phyloP scores from a whole-genome alignment of 2,888 invertebrate genomes.

The Drosophila borealis region DNA sequence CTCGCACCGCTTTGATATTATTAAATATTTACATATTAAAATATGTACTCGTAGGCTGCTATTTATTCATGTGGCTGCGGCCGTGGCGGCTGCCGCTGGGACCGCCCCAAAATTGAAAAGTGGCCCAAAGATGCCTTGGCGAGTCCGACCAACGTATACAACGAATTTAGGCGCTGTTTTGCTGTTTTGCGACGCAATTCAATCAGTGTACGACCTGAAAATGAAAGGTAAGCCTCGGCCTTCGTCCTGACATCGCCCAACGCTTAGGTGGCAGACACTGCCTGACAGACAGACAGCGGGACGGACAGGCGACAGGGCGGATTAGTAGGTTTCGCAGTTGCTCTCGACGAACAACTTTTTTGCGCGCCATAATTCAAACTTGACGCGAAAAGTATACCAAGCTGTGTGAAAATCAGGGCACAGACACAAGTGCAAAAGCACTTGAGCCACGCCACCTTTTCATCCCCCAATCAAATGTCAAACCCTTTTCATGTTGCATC shows the following conservation, averaged over 20 bases:
- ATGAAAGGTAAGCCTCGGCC: constrained; percentile 48
- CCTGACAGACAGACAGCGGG: constrained; percentile 25
- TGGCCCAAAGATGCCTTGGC: constrained; percentile 25
- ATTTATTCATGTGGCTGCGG: constrained; percentile 53
- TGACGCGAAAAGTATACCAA: constrained; percentile 54
- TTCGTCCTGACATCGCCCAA: constrained; percentile 15
- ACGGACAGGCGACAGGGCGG: constrained; percentile 24
- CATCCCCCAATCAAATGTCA: constrained; percentile 43
- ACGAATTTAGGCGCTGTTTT: constrained; percentile 23
- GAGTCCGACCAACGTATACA: constrained; percentile 17
- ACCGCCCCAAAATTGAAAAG: constrained; percentile 29
- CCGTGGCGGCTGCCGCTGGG: constrained; percentile 14
- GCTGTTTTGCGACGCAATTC: constrained; percentile 45
- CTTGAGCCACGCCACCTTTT: constrained; percentile 20
- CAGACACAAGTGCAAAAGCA: constrained; percentile 37
- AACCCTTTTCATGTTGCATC: constrained; percentile 72
- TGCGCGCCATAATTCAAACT: constrained; percentile 19
- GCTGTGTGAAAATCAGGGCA: constrained; percentile 16
- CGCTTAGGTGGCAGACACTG: neutral
- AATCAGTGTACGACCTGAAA: constrained; percentile 48
- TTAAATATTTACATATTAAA: constrained; percentile 78
- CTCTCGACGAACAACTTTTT: constrained; percentile 1
- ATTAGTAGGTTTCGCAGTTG: constrained; percentile 38
- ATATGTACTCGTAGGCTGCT: constrained; percentile 58
- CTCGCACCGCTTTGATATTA: constrained; percentile 66